Base-by-base conservation (phyloP, 2,797 vertebrate species). In the Syncerus caffer region DNA sequence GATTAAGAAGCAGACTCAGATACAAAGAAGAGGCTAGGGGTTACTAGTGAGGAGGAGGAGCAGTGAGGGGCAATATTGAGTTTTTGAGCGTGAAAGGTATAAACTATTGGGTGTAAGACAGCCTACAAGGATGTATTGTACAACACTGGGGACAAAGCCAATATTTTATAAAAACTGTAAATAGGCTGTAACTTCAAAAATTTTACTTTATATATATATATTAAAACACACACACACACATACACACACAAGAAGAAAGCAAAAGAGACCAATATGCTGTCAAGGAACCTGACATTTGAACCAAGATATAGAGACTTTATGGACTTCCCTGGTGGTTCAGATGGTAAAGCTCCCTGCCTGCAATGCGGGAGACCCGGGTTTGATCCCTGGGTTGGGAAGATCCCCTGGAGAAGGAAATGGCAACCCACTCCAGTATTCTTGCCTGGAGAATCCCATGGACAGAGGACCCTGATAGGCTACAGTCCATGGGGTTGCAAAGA, bases 181-280 rank as follows among this genome's bases (percentile, higher is more conserved):
- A 78, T 17, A 3, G 31, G 31, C 17, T 51, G 19, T n/a, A 53
- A 13, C 10, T 80, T 79, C 7, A n/a, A 23, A 80, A n/a, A 4
- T 1, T 51, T 3, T n/a, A n/a, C 31, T 31, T 12, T 27, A 29
- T 19, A n/a, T 9, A 2, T 47, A 47, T 45, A 57, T 23, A 57
- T n/a, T 1, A 3, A 55, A 0, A 55, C 5, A 53, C 1, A 17
- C 15, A 15, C 4, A 51, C 13, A 51, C 13, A 55, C 7, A 55
- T 53, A 67, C 16, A 67, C 31, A 34, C 9, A 71, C 9, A 71
- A 6, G 15, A 51, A 45, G 17, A 92, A 62, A 17, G 16, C 2
- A 47, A 7, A 53, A 17, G 11, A 64, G 23, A 64, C 0, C 13
- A 34, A 79, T 31, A 16, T 42, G 8, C 7, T 50, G 55, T 27